phyloP scores from a whole-genome alignment of 2,888 invertebrate species.

The Eilema caniola region DNA sequence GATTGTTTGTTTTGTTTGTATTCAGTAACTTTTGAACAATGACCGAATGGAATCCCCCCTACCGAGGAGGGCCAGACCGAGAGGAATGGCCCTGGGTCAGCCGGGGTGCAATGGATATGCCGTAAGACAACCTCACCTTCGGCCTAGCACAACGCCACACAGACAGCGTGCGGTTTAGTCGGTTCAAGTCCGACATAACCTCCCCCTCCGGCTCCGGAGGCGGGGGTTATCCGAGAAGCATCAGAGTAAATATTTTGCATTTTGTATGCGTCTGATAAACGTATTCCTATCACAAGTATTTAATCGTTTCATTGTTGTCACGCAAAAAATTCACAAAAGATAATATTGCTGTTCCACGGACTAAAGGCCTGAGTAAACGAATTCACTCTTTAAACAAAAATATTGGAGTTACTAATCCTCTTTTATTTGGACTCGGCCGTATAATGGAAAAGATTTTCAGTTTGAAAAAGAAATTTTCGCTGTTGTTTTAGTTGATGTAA shows the following conservation, averaged over 20 bases:
- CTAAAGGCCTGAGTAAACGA: constrained; percentile 9
- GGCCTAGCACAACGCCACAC: no score
- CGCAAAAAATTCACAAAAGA: background rate
- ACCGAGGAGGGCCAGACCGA: no score
- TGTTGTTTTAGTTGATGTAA: constrained; percentile 36
- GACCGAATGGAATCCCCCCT: no score
- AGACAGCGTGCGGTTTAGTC: no score
- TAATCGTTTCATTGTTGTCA: background rate
- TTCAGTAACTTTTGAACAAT: no score
- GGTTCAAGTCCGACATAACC: no score
- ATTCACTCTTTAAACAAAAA: constrained; percentile 48
- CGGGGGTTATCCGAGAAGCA: no score
- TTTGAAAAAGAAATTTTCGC: constrained; percentile 31
- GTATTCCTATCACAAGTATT: background rate
- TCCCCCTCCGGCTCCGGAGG: no score
- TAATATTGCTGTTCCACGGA: background rate
- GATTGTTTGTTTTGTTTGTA: no score
- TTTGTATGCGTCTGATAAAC: background rate
- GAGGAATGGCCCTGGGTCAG: no score
- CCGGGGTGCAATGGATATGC: no score
- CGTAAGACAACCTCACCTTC: no score
- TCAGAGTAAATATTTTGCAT: background rate
- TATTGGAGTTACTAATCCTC: constrained; percentile 46
- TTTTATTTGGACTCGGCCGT: constrained; percentile 42
- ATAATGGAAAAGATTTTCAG: constrained; percentile 36